phyloP scores from a whole-genome alignment of 2,113 vertebrate species.

The Bubalus kerabau region DNA sequence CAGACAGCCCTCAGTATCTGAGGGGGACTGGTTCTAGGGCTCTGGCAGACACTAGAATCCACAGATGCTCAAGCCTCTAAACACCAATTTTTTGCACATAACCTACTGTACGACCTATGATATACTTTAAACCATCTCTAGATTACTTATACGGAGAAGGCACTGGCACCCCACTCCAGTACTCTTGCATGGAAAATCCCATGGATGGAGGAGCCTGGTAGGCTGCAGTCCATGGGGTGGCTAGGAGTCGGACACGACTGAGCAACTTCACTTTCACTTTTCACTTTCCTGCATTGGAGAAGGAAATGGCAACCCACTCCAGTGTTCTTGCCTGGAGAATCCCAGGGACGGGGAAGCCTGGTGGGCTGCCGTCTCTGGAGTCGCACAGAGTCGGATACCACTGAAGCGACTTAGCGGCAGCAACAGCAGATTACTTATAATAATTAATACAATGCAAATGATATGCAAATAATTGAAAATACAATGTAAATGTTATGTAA shows the following conservation, averaged over 20 bases:
- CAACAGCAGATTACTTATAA: neutral
- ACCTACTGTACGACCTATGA: neutral
- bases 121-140: neutral
- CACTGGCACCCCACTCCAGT: no score
- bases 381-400: fast-evolving
- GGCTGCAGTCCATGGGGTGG: no score
- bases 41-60: neutral
- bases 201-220: no score
- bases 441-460: neutral
- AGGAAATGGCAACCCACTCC: no score
- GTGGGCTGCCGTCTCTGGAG: no score
- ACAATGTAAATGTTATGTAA: neutral
- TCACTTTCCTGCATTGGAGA: no score
- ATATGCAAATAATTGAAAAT: neutral
- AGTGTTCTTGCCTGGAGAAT: no score
- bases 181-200: no score
- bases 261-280: no score
- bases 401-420: no score
- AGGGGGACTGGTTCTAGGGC: neutral
- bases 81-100: neutral
- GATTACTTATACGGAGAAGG: neutral
- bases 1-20: neutral
- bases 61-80: neutral
- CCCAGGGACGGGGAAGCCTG: no score
- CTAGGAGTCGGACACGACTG: no score